A percentile compares a stretch with the other conserved stretches of the same genome.
These are phyloP conservation scores for Oligia fasciuncula DNA, from an alignment of 2,888 invertebrate species.

Conservation along the genomic window DNA sequence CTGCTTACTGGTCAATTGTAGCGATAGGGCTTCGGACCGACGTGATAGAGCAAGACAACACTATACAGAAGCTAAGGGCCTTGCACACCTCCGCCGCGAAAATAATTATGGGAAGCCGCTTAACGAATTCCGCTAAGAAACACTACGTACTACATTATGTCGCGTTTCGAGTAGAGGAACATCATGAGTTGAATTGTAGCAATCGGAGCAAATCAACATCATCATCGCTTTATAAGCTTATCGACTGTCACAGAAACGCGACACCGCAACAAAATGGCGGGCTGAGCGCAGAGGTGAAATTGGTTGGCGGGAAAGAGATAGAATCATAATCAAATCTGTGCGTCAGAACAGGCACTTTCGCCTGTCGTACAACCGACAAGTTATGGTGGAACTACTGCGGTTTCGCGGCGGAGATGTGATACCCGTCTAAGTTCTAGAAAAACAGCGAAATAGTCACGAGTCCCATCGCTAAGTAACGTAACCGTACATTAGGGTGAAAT, in stretches of 20 bases:
- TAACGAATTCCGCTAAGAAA: not conserved
- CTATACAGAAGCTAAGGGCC: not conserved
- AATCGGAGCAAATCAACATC: not conserved
- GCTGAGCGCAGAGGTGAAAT: not conserved
- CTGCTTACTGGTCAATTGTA: conserved; percentile 10
- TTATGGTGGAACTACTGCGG: not conserved
- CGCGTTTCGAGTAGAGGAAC: not conserved
- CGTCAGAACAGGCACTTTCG: not conserved
- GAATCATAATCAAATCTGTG: no score
- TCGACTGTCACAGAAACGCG: not conserved
- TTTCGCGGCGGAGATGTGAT: not conserved
- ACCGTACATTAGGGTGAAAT: not conserved
- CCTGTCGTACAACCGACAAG: not conserved
- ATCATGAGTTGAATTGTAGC: no score
- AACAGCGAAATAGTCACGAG: not conserved
- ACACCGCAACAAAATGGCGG: not conserved
- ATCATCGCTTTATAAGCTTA: not conserved
- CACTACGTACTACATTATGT: not conserved
- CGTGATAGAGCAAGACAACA: not conserved
- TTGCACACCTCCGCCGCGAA: not conserved
- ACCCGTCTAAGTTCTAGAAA: not conserved
- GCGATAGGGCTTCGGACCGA: conserved; percentile 2
- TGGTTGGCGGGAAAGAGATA: not conserved
- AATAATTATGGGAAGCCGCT: not conserved
- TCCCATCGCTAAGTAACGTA: conserved; percentile 13